A percentile compares a stretch with the other conserved stretches of the same genome.
Evolutionary conservation across 1,140 invertebrate species (phyloP).

Genomic region (Solen grandis): DNA sequence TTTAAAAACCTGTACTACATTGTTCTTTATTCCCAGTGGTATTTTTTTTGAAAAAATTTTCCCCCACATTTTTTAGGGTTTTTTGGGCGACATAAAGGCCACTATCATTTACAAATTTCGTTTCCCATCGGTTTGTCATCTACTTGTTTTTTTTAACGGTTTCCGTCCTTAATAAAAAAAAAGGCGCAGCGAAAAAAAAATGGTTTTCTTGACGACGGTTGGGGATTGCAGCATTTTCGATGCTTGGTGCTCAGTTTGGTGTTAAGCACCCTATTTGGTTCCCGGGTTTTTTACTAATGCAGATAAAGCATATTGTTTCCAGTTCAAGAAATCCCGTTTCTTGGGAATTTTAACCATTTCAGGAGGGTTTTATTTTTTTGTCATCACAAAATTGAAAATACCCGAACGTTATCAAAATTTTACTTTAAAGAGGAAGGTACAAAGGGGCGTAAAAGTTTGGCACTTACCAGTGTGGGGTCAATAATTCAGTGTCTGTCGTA

Average conservation of each 20-base stretch:
- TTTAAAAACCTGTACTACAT: neutral
- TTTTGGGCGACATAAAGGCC: conserved; percentile 14
- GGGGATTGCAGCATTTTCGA: too few species aligned
- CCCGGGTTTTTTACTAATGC: too few species aligned
- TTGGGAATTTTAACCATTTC: neutral
- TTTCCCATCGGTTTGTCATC: conserved; percentile 52
- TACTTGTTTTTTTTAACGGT: conserved; percentile 32
- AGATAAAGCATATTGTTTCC: too few species aligned
- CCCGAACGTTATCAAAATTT: neutral
- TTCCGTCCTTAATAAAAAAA: conserved; percentile 30
- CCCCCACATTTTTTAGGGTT: conserved; percentile 37
- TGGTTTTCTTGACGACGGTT: conserved; percentile 24
- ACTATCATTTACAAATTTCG: conserved; percentile 17
- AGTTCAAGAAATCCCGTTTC: conserved; percentile 3
- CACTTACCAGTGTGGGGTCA: neutral
- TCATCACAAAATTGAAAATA: neutral
- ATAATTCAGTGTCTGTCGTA: neutral
- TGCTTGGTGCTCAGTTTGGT: neutral
- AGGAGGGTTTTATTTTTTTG: neutral
- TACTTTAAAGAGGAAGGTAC: neutral
- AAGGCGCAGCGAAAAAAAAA: conserved; percentile 24
- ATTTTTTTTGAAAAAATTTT: conserved; percentile 38
- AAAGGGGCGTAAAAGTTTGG: neutral
- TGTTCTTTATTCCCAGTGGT: conserved; percentile 27
- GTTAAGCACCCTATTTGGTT: too few species aligned